A percentile compares a stretch with the other conserved stretches of the same genome.
Evolutionary conservation across 1,140 invertebrate species (phyloP).

Genomic region (Nymphalis io): DNA sequence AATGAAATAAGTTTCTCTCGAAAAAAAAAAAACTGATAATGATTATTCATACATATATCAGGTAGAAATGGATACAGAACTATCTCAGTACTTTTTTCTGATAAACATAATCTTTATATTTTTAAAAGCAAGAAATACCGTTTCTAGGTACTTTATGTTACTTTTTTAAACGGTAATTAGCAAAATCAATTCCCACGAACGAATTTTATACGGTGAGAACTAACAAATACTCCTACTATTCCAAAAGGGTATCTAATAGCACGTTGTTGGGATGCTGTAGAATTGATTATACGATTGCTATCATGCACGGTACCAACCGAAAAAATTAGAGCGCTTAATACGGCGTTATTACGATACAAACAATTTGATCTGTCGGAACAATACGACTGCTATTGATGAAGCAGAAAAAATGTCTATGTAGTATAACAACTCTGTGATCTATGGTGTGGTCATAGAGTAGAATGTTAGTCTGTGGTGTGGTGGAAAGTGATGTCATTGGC

Average conservation of each 20-base stretch:
- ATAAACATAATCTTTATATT: no score
- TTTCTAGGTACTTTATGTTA: background rate
- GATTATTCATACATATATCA: no score
- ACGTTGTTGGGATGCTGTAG: slow-evolving; percentile 19
- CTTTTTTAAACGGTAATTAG: slow-evolving; percentile 11
- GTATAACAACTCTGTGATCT: slow-evolving; percentile 39
- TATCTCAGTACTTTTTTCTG: no score
- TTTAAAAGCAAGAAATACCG: background rate
- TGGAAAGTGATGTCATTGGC: slow-evolving; percentile 68
- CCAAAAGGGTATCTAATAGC: slow-evolving; percentile 30
- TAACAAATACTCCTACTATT: slow-evolving; percentile 6
- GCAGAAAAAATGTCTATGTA: slow-evolving; percentile 44
- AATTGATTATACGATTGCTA: slow-evolving; percentile 35
- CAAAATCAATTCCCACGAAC: slow-evolving; percentile 26
- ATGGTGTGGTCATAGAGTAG: slow-evolving; percentile 42
- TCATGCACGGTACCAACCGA: slow-evolving; percentile 27
- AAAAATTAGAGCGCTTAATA: slow-evolving; percentile 29
- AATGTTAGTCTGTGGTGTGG: slow-evolving; percentile 42
- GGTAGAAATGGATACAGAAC: no score
- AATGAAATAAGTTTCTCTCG: no score
- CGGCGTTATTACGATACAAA: slow-evolving; percentile 28
- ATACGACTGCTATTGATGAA: slow-evolving; percentile 44
- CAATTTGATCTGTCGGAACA: slow-evolving; percentile 37
- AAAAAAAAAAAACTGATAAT: no score
- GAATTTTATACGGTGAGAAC: slow-evolving; percentile 24